These are phyloP conservation scores for Plecotus auritus DNA, from an alignment of 2,113 vertebrate genomes.

Conservation along the genomic window DNA sequence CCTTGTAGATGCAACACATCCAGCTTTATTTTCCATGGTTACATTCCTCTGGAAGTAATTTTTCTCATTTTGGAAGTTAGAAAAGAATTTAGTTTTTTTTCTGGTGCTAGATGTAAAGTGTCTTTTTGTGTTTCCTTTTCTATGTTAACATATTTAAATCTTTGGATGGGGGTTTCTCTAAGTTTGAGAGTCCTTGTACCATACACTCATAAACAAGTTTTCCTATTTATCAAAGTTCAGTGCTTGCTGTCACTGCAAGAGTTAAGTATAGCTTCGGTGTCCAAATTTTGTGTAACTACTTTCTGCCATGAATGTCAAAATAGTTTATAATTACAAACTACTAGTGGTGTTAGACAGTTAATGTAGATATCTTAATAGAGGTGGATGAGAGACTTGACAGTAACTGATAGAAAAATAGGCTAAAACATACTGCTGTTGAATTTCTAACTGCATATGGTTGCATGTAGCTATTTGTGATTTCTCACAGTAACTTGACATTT, in stretches of 20 bases:
- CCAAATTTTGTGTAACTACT: neutral
- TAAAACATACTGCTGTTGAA: neutral
- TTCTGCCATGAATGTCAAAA: neutral
- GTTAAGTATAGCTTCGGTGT: neutral
- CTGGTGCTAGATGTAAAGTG: neutral
- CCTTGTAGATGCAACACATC: neutral
- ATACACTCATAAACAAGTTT: neutral
- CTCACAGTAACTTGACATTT: neutral
- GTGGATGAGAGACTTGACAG: neutral
- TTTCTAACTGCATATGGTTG: neutral
- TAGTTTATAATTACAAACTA: neutral
- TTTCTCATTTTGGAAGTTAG: neutral
- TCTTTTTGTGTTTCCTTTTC: neutral
- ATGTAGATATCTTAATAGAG: neutral
- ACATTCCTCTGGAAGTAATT: neutral
- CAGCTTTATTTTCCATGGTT: neutral
- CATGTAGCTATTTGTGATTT: neutral
- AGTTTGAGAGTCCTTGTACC: neutral
- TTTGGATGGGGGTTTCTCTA: neutral
- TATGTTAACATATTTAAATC: neutral
- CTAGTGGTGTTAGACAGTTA: neutral
- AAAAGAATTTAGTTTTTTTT: neutral
- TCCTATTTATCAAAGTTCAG: neutral
- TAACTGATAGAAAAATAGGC: neutral
- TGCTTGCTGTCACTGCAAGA: neutral